These are phyloP conservation scores for Anarrhichthys ocellatus DNA, from an alignment of 2,113 vertebrate species.

Conservation along the genomic window DNA sequence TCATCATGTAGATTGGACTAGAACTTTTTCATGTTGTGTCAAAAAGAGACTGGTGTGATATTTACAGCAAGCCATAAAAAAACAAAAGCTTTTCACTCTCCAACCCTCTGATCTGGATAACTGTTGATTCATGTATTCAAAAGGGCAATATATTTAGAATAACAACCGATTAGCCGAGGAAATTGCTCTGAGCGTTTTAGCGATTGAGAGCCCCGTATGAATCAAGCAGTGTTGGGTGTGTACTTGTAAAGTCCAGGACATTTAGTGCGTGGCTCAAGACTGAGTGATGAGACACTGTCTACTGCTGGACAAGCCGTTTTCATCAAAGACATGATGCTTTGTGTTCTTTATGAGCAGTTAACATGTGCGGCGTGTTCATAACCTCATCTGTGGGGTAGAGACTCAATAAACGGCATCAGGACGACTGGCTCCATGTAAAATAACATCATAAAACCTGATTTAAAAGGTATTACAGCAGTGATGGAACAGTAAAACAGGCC, in stretches of 20 bases:
- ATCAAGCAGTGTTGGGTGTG: constrained; percentile 5
- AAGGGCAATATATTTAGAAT: constrained; percentile 15
- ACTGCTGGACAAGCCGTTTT: constrained; percentile 21
- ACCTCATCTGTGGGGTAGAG: constrained; percentile 51
- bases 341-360: constrained; percentile 37
- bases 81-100: neutral
- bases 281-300: constrained; percentile 61
- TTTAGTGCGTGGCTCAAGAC: constrained; percentile 19
- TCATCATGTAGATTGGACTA: neutral
- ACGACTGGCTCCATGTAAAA: constrained; percentile 47
- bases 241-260: constrained; percentile 36
- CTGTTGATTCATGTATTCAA: neutral
- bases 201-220: neutral
- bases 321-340: constrained; percentile 33
- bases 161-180: constrained; percentile 14
- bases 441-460: constrained; percentile 69
- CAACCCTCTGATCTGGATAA: neutral
- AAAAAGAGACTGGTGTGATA: neutral
- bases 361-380: constrained; percentile 36
- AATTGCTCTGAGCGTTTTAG: constrained; percentile 1
- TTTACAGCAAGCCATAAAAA: neutral
- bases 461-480: constrained; percentile 55
- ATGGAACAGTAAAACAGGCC: constrained; percentile 64
- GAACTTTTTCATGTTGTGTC: neutral
- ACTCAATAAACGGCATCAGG: constrained; percentile 50